Percentiles rank a stretch among this genome's conserved stretches.
Evolutionary conservation across 2,797 vertebrate genomes (phyloP).

Genomic region (Astyanax mexicanus): DNA sequence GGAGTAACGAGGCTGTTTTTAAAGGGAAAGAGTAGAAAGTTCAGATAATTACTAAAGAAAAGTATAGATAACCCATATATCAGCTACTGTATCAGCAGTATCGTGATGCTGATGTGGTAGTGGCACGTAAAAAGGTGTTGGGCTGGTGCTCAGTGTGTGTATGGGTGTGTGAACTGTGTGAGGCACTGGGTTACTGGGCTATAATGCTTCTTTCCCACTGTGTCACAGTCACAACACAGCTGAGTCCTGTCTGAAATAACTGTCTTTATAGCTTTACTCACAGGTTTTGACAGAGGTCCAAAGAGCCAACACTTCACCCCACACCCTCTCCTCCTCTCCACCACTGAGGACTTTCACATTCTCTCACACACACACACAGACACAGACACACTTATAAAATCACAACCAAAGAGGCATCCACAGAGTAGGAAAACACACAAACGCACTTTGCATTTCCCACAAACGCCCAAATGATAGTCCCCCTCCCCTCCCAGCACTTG

Average conservation of each 20-base stretch:
- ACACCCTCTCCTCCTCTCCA: not conserved
- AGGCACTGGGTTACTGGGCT: not conserved
- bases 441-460: constrained; percentile 55
- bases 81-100: no score
- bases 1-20: no score
- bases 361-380: constrained; percentile 11
- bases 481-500: constrained; percentile 64
- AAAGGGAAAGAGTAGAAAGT: no score
- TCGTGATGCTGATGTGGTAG: not conserved
- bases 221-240: not conserved
- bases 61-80: no score
- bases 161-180: not conserved
- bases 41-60: no score
- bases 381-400: constrained; percentile 18
- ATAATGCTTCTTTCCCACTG: not conserved
- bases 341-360: not conserved
- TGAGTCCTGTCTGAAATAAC: not conserved
- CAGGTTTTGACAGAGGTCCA: not conserved
- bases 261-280: not conserved
- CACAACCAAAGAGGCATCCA: not conserved
- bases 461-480: constrained; percentile 64
- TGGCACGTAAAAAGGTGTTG: not conserved
- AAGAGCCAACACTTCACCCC: not conserved
- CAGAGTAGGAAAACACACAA: not conserved
- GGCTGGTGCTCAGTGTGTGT: not conserved